A percentile compares a stretch with the other conserved stretches of the same genome.
Evolutionary conservation across 2,888 invertebrate species (phyloP).

Genomic region (Eilema sororculum): DNA sequence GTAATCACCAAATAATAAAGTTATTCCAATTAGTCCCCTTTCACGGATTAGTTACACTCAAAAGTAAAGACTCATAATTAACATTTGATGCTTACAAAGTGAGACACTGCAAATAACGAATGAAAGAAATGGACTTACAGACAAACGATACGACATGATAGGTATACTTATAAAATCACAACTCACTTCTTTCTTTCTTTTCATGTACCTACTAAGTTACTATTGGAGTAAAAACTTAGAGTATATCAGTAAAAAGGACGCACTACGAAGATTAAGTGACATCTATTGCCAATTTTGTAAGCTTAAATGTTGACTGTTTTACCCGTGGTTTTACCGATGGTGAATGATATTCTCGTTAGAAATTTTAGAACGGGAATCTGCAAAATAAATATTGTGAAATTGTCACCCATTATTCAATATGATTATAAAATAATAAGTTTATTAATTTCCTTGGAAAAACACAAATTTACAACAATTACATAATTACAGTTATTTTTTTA

Average conservation of each 20-base stretch:
- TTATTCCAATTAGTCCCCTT: slow-evolving; percentile 31
- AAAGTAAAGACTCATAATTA: slow-evolving; percentile 51
- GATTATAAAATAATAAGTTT: no score
- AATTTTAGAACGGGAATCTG: background rate
- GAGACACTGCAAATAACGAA: slow-evolving; percentile 78
- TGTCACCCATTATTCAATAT: background rate
- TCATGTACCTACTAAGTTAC: slow-evolving; percentile 44
- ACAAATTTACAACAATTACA: no score
- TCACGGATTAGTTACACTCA: slow-evolving; percentile 45
- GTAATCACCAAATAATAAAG: slow-evolving; percentile 40
- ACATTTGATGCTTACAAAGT: slow-evolving; percentile 67
- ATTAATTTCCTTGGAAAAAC: no score
- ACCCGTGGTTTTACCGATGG: slow-evolving; percentile 27
- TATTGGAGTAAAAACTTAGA: slow-evolving; percentile 48
- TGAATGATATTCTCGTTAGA: slow-evolving; percentile 11
- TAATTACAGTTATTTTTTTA: no score
- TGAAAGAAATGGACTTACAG: slow-evolving; percentile 66
- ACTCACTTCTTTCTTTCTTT: slow-evolving; percentile 54
- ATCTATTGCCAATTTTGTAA: slow-evolving; percentile 35
- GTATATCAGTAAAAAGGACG: no score
- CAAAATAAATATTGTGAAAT: background rate
- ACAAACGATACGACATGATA: slow-evolving; percentile 52
- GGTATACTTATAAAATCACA: slow-evolving; percentile 51
- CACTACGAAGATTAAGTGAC: slow-evolving; percentile 34
- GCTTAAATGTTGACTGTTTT: slow-evolving; percentile 37